Percentiles rank a stretch among this genome's conserved stretches.
Evolutionary conservation across 1,140 invertebrate species (phyloP).

Genomic region (Oryctes rhinoceros): DNA sequence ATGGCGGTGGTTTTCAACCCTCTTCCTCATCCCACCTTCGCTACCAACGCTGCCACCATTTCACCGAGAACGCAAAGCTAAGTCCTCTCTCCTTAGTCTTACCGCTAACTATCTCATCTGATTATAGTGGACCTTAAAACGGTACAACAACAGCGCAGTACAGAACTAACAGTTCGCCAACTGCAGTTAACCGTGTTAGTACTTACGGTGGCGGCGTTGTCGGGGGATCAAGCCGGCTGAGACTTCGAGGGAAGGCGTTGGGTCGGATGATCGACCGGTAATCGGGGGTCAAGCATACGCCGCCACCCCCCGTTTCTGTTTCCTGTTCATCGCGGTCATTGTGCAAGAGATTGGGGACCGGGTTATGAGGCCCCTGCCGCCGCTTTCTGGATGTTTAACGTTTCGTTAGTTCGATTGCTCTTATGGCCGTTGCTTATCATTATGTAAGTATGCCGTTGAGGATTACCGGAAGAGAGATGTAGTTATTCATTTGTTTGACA

Average conservation of each 20-base stretch:
- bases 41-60: background rate
- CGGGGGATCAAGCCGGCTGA: background rate
- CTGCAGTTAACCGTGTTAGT: conserved; percentile 6
- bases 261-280: conserved; percentile 1
- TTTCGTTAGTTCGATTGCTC: background rate
- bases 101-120: conserved; percentile 4
- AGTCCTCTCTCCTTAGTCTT: background rate
- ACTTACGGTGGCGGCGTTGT: background rate
- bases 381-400: background rate
- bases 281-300: background rate
- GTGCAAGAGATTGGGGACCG: conserved; percentile 2
- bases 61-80: background rate
- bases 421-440: background rate
- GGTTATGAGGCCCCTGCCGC: background rate
- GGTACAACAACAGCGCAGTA: background rate
- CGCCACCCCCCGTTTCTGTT: no score
- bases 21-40: background rate
- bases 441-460: background rate
- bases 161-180: background rate
- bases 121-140: background rate
- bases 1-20: background rate
- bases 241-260: background rate
- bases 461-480: background rate
- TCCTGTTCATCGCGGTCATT: no score
- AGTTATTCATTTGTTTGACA: background rate